Evolutionary conservation across 2,113 vertebrate species (phyloP), one percentile per base, ranked within the genome.

Genomic region (Rissa tridactyla): DNA sequence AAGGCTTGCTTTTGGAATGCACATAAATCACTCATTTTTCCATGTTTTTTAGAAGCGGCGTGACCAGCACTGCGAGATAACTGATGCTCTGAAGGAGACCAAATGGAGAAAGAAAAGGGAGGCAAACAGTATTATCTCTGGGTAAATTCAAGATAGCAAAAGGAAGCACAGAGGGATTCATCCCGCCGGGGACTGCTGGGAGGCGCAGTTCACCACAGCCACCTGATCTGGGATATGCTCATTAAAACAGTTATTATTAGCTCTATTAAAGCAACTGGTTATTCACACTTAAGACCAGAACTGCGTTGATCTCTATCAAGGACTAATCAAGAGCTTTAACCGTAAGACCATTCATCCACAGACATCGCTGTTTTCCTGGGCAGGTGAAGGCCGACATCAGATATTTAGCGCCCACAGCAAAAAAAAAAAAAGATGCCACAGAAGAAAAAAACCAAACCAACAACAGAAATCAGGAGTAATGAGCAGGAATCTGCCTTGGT

Each of bases 111-210:
- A 10, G 42, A 30, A 75, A 71, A 75, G 12, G 23, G n/a, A 69
- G 44, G 42, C 29, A 69, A 42, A 19, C 1, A n/a, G 16, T 5
- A 10, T 49, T 36, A 40, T 30, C 8, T 12, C 3, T 0, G 5
- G n/a, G 32, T 10, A 38, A 79, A 57, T 3, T 9, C 20, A 54
- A 77, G 40, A 34, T 1, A 20, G 49, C 27, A 78, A 40, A 30
- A 2, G 51, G 58, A 49, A 72, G 80, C 34, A 44, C 19, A 23
- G 71, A 23, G 70, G 66, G 51, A n/a, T 68, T 49, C 47, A 19
- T 8, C 15, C 47, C 1, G 1, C 58, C 30, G 34, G 1, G 0
- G 14, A 10, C 12, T n/a, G 15, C 32, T 51, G 40, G 32, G 26
- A 42, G 30, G 46, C 36, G 58, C 77, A 61, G 4, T 9, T 52